Evolutionary conservation across 2,888 invertebrate genomes (phyloP), one percentile per base, ranked within the genome.

Genomic region (Drosophila anomalipes): DNA sequence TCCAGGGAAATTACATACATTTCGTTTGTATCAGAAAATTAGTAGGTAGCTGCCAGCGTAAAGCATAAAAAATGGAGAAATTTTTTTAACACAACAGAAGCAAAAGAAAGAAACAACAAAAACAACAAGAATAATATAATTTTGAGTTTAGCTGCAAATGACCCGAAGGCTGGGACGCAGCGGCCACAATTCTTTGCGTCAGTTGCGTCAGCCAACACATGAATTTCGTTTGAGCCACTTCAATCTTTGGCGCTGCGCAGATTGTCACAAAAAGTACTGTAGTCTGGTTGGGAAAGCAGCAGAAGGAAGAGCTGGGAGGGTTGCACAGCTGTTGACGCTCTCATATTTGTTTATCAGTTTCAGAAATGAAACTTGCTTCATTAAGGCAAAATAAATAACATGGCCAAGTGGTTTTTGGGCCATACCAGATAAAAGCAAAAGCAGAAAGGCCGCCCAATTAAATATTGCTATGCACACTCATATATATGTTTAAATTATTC

Each of bases 1-100:
- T 90, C 87, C 77, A 76, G 87, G 87, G 87, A 88, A 88, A 88
- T 88, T 87, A 88, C 90, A 88, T 79, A 86, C 86, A 86, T 87
- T 86, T 89, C 88, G 81, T 86, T 86, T 87, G 90, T 84, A 86
- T 89, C 82, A 75, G 77, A 76, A 85, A 86, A 89, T 86, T 86
- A 86, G 89, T 89, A 89, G 89, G 89, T 89, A 77, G 77, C 70
- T 72, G 66, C 73, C 66, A 65, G 77, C 66, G 64, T 65, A 61
- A 64, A 65, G 77, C 77, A 77, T 81, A 79, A 81, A 81, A 81
- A 79, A 81, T 79, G 78, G 70, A 77, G n/a, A 77, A 60, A 73
- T 10, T 30, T 65, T 44, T 66, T 72, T 52, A 72, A 68, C 68
- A 69, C 57, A 74, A 66, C 53, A 74, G 39, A 66, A 59, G 73